Evolutionary conservation across 2,113 vertebrate genomes (phyloP).

Genomic region (Emberiza fucata): DNA sequence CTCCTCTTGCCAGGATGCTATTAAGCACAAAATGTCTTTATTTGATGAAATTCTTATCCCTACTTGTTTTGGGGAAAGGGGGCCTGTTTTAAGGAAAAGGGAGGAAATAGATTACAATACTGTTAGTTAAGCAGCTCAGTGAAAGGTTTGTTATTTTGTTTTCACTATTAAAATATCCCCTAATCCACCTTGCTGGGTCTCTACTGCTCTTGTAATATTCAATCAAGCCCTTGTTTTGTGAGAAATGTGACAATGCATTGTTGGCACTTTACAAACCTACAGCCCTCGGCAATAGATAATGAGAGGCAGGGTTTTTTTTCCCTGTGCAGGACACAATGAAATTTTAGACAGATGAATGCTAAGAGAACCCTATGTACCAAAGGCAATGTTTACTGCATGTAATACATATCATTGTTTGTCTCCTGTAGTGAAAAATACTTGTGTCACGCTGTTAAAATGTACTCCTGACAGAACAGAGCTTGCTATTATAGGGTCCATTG

Average conservation of each 20-base stretch:
- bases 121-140: conserved; percentile 1
- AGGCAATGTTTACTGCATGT: conserved; percentile 80
- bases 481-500: conserved; percentile 79
- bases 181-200: conserved; percentile 58
- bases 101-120: neutral
- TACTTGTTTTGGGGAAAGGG: neutral
- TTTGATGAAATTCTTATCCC: neutral
- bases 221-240: conserved; percentile 68
- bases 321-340: conserved; percentile 69
- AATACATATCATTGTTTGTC: conserved; percentile 84
- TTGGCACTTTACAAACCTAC: conserved; percentile 62
- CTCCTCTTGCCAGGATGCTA: neutral
- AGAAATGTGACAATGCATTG: conserved; percentile 61
- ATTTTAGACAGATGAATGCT: conserved; percentile 79
- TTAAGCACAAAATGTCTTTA: neutral
- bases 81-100: neutral
- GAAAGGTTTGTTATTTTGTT: conserved; percentile 33
- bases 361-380: conserved; percentile 73
- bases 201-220: conserved; percentile 52
- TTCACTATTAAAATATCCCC: conserved; percentile 44
- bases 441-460: conserved; percentile 80
- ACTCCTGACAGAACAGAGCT: conserved; percentile 78
- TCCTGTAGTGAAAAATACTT: conserved; percentile 83
- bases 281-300: conserved; percentile 70
- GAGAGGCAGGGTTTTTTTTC: conserved; percentile 51